A percentile compares a stretch with the other conserved stretches of the same genome.
phyloP scores from a whole-genome alignment of 2,888 invertebrate genomes.

The Machimus rusticus region DNA sequence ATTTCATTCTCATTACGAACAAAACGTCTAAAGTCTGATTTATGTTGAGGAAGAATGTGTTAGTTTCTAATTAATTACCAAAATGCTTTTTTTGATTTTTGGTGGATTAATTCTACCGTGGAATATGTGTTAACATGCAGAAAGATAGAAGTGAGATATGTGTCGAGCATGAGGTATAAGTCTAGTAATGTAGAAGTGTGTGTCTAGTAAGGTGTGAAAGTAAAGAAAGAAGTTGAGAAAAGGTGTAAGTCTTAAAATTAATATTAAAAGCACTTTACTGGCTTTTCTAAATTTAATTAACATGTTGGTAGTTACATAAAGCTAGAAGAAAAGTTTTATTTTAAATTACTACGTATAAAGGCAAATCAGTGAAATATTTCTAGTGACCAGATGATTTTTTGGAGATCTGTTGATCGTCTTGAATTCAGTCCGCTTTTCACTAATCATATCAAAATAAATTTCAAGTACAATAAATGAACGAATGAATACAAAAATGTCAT shows the following conservation, averaged over 20 bases:
- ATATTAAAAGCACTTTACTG: not conserved
- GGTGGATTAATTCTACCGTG: not conserved
- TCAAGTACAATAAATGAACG: not conserved
- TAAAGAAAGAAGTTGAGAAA: not conserved
- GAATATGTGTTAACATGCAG: not conserved
- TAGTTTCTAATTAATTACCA: not conserved
- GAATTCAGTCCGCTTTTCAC: not conserved
- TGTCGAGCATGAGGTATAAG: not conserved
- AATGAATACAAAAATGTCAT: not conserved
- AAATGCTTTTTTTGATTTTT: not conserved
- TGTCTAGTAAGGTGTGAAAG: not conserved
- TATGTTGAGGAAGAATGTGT: not conserved
- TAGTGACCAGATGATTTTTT: not conserved
- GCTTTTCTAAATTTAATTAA: not conserved
- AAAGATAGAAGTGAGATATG: not conserved
- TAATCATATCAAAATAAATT: not conserved
- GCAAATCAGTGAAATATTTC: not conserved
- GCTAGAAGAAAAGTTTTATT: not conserved
- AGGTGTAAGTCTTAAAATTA: not conserved
- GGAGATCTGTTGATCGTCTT: not conserved
- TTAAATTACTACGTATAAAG: not conserved
- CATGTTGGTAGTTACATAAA: not conserved
- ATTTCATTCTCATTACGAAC: not conserved
- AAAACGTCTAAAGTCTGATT: constrained; percentile 27
- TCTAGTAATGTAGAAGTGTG: not conserved